Base-by-base conservation (phyloP, 1,140 invertebrate genomes). In the Liolophura sinensis region DNA sequence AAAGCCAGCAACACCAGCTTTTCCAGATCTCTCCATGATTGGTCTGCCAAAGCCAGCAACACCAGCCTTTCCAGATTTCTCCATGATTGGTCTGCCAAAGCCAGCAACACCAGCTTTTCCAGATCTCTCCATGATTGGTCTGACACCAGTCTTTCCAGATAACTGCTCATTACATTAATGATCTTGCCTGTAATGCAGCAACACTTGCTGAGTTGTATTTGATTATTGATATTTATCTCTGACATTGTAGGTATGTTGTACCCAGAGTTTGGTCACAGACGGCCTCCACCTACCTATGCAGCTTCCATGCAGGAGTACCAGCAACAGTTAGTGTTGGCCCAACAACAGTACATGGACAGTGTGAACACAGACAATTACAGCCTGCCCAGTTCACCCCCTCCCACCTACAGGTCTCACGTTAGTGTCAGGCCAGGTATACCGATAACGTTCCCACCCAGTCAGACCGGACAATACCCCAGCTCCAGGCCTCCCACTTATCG, bases 241-340 rank as follows among this genome's bases (percentile, higher is more conserved):
- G 3, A 40, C 51, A 54, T 24, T 54, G 24, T 68, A 84, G 82
- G 82, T 25, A 64, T 78, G 25, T 62, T 84, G 73, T 82, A 84
- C 64, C 81, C 80, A 16, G 82, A 84, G 67, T 83, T 82, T 60
- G 78, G 78, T 60, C 80, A 80, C 66, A 68, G 81, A 1, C 73
- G 78, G 27, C 82, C 82, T 11, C 82, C 82, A 16, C 82, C 82
- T 20, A 75, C 81, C 3, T 84, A 84, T 65, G 77, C 76, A 64
- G 78, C 79, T 6, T 83, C 82, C 16, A 79, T 82, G 79, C 80
- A 82, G 51, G 80, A 82, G 12, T 82, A 79, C 50, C 75, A 81
- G 59, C 74, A 75, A 48, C 79, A 83, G 63, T 49, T 78, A 47
- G 60, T 69, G 18, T 31, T 73, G 46, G 75, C 75, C 14, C 72